Base-by-base conservation (phyloP, 2,888 invertebrate species). In the Drosophila setosimentum region DNA sequence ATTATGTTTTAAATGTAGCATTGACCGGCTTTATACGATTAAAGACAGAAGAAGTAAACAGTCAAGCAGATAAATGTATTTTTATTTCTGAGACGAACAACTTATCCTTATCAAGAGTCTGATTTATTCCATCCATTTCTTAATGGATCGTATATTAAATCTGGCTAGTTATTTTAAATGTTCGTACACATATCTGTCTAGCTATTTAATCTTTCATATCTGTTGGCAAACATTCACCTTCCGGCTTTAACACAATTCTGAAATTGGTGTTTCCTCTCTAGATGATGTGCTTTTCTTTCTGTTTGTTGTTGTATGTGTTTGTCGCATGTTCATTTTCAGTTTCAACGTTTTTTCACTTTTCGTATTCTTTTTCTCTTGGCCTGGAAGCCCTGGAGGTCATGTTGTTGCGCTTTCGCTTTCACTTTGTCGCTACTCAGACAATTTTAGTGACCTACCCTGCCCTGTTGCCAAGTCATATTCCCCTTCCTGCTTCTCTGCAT, bases 281-380 rank as follows among this genome's bases (percentile, higher is more conserved):
- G 60, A 48, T 64, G 30, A 48, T 68, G 40, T 42, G 11, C 27
- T 18, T n/a, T 16, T 30, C 13, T 42, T 27, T 30, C 1, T 55
- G 67, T 68, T 49, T 54, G 40, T 21, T 21, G 49, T 27, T 53
- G 42, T 27, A 57, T 76, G 11, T 57, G 49, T 60, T 67, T 58
- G 64, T 63, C 62, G 76, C 81, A 78, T 86, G 83, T 79, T 83
- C 84, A 84, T 87, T 84, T 87, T 73, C 79, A 84, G 87, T 65
- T 72, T 73, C 81, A 79, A 84, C 54, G 60, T 11, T n/a, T 54
- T 37, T 37, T 49, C 61, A 53, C 65, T 55, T 73, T 70, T 76
- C 45, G 67, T 61, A 49, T 64, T 72, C 53, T 65, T 70, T 54
- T 51, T 57, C 33, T 71, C n/a, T 54, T 33, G 32, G 32, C 68